phyloP scores from a whole-genome alignment of 2,113 vertebrate genomes.

The Vicugna pacos region DNA sequence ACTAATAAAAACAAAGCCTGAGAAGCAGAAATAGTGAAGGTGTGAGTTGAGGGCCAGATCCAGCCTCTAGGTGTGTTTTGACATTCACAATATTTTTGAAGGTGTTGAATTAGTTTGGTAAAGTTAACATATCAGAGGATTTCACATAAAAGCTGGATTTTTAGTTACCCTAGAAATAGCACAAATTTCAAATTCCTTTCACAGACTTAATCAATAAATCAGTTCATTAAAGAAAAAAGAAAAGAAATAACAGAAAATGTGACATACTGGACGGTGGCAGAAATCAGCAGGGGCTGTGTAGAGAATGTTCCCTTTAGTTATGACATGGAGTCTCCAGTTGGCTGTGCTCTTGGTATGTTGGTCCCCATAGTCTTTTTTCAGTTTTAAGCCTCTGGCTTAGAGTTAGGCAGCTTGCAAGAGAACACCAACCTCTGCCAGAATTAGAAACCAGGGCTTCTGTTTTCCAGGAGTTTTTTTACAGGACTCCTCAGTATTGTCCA shows the following conservation, averaged over 20 bases:
- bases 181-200: neutral
- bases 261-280: neutral
- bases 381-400: neutral
- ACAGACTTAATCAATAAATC: neutral
- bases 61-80: neutral
- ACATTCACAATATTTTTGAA: neutral
- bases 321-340: neutral
- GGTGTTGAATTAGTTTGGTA: slow-evolving; percentile 32
- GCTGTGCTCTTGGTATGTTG: neutral
- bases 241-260: neutral
- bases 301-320: neutral
- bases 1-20: neutral
- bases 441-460: neutral
- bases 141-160: neutral
- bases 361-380: neutral
- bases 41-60: neutral
- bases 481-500: neutral
- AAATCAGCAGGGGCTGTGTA: neutral
- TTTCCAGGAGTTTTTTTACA: neutral
- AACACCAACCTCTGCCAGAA: neutral
- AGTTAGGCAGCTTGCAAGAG: neutral
- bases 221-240: neutral
- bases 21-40: neutral
- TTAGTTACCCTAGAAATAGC: neutral
- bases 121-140: neutral